Conservation (phyloP, 2,888 invertebrate species). For the Amaurobius ferox region DNA sequence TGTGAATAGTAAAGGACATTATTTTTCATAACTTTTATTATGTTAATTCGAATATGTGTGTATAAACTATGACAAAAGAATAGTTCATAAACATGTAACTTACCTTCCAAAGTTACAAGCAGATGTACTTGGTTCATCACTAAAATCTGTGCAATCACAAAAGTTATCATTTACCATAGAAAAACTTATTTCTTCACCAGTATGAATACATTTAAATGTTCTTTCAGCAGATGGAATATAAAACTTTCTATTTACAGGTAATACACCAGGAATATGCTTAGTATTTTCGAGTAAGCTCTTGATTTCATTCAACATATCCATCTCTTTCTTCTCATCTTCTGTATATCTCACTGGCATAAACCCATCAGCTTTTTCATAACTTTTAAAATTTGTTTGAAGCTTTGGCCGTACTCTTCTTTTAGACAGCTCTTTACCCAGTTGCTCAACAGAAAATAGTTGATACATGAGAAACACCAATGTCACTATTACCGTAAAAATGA, state of each 20-base stretch:
- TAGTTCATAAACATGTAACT: conserved; percentile 44
- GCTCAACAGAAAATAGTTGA: conserved; percentile 56
- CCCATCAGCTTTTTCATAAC: conserved; percentile 68
- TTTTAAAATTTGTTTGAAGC: conserved; percentile 53
- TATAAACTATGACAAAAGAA: too few relatives aligned
- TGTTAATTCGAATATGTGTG: too few relatives aligned
- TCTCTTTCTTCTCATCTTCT: conserved; percentile 25
- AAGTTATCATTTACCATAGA: conserved; percentile 91
- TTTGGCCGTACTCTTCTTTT: conserved; percentile 25
- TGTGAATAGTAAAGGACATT: too few relatives aligned
- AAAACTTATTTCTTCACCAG: conserved; percentile 80
- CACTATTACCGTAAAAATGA: conserved; percentile 38
- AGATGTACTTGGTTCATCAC: conserved; percentile 80
- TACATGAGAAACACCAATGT: conserved; percentile 59
- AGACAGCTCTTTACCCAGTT: conserved; percentile 59
- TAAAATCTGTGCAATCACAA: conserved; percentile 86
- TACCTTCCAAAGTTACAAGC: conserved; percentile 78
- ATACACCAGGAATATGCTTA: conserved; percentile 46
- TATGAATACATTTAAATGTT: conserved; percentile 60
- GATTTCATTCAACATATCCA: background rate
- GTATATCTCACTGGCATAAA: conserved; percentile 32
- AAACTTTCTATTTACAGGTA: conserved; percentile 49
- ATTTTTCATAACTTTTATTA: too few relatives aligned
- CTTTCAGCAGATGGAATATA: conserved; percentile 46
- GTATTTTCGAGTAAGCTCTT: background rate